Percentiles rank a stretch among this genome's conserved stretches.
Evolutionary conservation across 1,140 invertebrate species (phyloP).

Genomic region (Aricia agestis): DNA sequence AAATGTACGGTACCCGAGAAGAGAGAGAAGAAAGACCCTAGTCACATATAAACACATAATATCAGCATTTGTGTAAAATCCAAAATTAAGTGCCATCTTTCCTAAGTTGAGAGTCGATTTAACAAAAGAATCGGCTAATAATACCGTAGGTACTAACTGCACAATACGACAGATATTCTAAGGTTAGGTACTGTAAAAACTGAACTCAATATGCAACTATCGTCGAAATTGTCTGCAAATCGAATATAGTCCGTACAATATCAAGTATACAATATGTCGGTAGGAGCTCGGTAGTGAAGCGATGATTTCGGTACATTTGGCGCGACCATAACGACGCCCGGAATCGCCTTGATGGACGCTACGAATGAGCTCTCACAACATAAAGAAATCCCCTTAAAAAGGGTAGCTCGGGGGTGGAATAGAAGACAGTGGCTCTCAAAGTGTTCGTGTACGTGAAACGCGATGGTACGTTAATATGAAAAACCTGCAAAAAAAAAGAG

Average conservation of each 20-base stretch:
- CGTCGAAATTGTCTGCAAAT: constrained; percentile 32
- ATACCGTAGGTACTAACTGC: no score
- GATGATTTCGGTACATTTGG: constrained; percentile 75
- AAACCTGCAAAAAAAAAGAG: background rate
- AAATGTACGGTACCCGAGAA: no score
- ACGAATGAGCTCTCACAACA: constrained; percentile 75
- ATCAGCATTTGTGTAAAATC: no score
- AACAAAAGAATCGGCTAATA: no score
- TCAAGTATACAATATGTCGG: constrained; percentile 62
- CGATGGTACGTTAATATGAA: background rate
- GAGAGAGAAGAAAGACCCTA: no score
- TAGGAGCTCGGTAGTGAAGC: constrained; percentile 59
- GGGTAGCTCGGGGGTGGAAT: constrained; percentile 69
- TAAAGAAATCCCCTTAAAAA: constrained; percentile 76
- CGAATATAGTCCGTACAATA: constrained; percentile 44
- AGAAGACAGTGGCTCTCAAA: constrained; percentile 49
- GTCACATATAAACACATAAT: no score
- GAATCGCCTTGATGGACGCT: constrained; percentile 75
- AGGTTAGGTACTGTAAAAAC: no score
- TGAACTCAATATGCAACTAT: background rate
- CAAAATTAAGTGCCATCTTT: no score
- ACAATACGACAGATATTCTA: no score
- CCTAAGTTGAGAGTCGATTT: no score
- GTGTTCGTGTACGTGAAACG: constrained; percentile 19
- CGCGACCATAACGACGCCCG: constrained; percentile 67